These are phyloP conservation scores for Timandra comae DNA, from an alignment of 2,888 invertebrate genomes.

Conservation along the genomic window DNA sequence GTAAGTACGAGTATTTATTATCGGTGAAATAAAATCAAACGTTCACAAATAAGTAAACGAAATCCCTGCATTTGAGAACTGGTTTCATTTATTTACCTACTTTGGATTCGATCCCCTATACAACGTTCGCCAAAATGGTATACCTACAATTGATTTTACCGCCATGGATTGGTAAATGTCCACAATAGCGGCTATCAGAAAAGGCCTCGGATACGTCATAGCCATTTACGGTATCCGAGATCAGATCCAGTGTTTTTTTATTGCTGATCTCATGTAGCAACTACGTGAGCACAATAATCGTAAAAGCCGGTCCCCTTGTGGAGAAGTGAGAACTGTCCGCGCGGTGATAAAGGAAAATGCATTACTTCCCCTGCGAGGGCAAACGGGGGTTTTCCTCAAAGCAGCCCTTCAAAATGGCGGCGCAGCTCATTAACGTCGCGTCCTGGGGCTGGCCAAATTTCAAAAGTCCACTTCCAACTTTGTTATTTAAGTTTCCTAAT, in stretches of 20 bases:
- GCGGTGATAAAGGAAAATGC: conserved; percentile 72
- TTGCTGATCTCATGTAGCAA: conserved; percentile 53
- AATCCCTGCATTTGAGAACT: no score
- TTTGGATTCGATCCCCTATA: no score
- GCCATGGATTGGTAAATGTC: conserved; percentile 12
- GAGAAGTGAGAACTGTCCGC: conserved; percentile 68
- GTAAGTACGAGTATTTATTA: no score
- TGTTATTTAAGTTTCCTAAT: conserved; percentile 30
- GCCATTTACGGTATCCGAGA: conserved; percentile 38
- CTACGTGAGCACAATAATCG: conserved; percentile 67
- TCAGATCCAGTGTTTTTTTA: conserved; percentile 49
- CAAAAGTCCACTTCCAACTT: conserved; percentile 59
- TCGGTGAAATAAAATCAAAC: no score
- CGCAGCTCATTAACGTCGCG: conserved; percentile 60
- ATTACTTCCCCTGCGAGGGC: conserved; percentile 65
- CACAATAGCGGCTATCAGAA: conserved; percentile 13
- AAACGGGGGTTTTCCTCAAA: conserved; percentile 55
- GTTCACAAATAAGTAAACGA: no score
- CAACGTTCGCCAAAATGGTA: background rate
- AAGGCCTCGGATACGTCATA: conserved; percentile 16
- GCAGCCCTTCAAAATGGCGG: conserved; percentile 64
- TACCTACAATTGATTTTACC: conserved; percentile 5
- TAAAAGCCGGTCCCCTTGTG: conserved; percentile 65
- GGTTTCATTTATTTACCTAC: no score
- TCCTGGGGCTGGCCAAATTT: conserved; percentile 55